A percentile compares a stretch with the other conserved stretches of the same genome.
Evolutionary conservation across 2,888 invertebrate species (phyloP).

Genomic region (Aethes cnicana): DNA sequence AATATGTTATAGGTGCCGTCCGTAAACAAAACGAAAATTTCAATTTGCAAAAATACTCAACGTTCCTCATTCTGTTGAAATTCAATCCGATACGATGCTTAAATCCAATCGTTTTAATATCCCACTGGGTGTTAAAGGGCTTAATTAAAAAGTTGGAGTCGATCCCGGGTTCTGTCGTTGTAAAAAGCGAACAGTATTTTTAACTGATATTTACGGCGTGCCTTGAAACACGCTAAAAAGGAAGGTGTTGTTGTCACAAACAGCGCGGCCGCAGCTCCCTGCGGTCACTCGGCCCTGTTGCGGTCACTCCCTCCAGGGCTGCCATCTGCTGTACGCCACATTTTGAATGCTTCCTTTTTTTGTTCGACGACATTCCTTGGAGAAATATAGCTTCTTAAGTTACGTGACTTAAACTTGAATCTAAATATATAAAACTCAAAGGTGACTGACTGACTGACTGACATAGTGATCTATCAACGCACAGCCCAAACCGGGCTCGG

Average conservation of each 20-base stretch:
- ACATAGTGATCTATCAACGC: too few species aligned
- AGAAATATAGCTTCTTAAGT: too few species aligned
- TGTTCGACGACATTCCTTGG: neutral
- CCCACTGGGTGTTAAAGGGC: constrained; percentile 1
- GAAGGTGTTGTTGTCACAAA: constrained; percentile 39
- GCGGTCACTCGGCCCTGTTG: constrained; percentile 49
- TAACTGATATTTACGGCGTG: too few species aligned
- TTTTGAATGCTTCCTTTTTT: constrained; percentile 2
- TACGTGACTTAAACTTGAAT: too few species aligned
- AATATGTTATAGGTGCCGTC: constrained; percentile 45
- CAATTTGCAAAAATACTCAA: constrained; percentile 21
- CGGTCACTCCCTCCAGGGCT: constrained; percentile 41
- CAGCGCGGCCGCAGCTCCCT: constrained; percentile 42
- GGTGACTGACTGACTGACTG: too few species aligned
- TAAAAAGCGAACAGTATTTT: neutral
- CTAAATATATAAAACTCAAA: too few species aligned
- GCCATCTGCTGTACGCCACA: constrained; percentile 9
- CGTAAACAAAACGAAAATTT: constrained; percentile 40
- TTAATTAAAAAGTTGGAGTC: constrained; percentile 16
- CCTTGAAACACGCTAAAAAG: too few species aligned
- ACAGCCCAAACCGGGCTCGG: too few species aligned
- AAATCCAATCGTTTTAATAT: constrained; percentile 9
- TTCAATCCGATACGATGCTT: constrained; percentile 6
- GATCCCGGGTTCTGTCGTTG: neutral
- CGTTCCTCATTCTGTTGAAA: constrained; percentile 17